Conservation (phyloP, 64 coral and sea anemone genomes). For the Trachythela sp. region DNA sequence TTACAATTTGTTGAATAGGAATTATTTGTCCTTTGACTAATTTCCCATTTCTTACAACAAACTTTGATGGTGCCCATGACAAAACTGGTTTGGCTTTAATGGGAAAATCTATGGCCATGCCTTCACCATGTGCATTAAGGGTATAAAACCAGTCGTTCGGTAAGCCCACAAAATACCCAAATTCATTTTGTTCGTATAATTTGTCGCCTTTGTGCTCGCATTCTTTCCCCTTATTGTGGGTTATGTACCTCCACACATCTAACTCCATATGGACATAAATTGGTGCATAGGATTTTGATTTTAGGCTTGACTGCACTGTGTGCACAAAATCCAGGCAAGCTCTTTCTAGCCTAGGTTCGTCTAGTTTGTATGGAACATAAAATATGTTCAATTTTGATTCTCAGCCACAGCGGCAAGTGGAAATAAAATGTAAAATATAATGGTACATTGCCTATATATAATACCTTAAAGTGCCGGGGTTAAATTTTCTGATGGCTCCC, state of each 20-base stretch:
- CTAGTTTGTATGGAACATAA: not conserved
- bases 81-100: conserved; percentile 17
- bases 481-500: conserved; percentile 10
- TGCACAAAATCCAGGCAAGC: not conserved
- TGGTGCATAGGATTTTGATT: not conserved
- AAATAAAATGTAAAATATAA: too few relatives aligned
- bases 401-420: not conserved
- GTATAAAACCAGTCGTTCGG: conserved; percentile 31
- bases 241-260: conserved; percentile 37
- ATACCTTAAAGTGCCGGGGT: not conserved
- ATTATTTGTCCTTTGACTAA: not conserved
- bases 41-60: not conserved
- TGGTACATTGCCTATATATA: not conserved
- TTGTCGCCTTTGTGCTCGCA: conserved; percentile 24
- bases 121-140: conserved; percentile 29
- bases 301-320: not conserved
- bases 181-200: conserved; percentile 36
- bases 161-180: conserved; percentile 9
- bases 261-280: not conserved
- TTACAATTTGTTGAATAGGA: not conserved
- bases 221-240: not conserved
- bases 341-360: not conserved
- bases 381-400: not conserved
- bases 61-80: not conserved
- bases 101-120: conserved; percentile 24